Conservation (phyloP, 2,888 invertebrate genomes). For the Stictocephala bisonia region DNA sequence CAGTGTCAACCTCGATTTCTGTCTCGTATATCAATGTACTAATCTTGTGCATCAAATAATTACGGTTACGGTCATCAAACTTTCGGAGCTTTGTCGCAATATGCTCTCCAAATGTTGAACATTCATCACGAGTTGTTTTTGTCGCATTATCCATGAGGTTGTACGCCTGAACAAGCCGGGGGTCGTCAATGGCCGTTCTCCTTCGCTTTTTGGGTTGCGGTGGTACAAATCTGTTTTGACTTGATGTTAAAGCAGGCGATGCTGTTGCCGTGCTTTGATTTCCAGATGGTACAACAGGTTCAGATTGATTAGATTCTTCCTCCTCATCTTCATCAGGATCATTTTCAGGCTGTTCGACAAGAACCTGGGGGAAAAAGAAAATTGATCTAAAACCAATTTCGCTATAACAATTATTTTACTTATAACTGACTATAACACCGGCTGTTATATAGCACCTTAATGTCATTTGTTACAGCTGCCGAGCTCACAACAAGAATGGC, state of each 20-base stretch:
- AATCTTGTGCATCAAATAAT: slow-evolving; percentile 29
- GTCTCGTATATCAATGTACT: slow-evolving; percentile 18
- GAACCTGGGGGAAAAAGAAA: slow-evolving; percentile 20
- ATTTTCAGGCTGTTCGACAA: slow-evolving; percentile 24
- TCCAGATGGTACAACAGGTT: slow-evolving; percentile 13
- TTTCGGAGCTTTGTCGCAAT: slow-evolving; percentile 12
- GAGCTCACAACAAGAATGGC: slow-evolving; percentile 10
- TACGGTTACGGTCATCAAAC: slow-evolving; percentile 23
- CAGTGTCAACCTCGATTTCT: slow-evolving; percentile 13
- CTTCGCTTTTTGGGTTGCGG: slow-evolving; percentile 3
- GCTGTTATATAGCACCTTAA: slow-evolving; percentile 9
- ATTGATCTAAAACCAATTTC: slow-evolving; percentile 4
- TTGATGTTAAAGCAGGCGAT: slow-evolving; percentile 13
- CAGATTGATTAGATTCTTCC: slow-evolving; percentile 10
- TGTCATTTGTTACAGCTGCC: slow-evolving; percentile 11
- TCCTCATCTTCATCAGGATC: slow-evolving; percentile 13
- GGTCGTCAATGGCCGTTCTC: slow-evolving; percentile 1
- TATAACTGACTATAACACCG: slow-evolving; percentile 5
- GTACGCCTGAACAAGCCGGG: slow-evolving; percentile 10
- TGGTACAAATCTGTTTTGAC: slow-evolving; percentile 8
- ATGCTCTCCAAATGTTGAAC: slow-evolving; percentile 13
- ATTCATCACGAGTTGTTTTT: slow-evolving; percentile 8
- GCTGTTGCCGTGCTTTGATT: slow-evolving; percentile 13
- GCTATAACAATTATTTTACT: slow-evolving; percentile 13
- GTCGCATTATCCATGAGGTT: slow-evolving; percentile 8